Conservation (phyloP, 2,888 invertebrate genomes). For the Prenolepis imparis region DNA sequence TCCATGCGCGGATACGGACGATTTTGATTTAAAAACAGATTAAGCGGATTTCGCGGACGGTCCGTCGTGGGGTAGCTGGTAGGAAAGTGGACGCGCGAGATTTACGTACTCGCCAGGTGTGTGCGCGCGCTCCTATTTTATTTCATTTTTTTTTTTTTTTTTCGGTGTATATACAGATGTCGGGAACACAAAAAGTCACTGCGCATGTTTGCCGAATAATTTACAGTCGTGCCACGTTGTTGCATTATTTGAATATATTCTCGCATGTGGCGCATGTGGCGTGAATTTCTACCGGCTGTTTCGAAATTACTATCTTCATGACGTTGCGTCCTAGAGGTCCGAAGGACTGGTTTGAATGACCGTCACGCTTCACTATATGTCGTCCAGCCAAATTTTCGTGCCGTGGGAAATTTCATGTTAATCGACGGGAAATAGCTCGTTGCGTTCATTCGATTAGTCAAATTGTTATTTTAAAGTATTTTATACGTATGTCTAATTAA, state of each 20-base stretch:
- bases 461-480: too few relatives aligned
- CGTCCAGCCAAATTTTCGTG: constrained; percentile 61
- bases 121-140: constrained; percentile 37
- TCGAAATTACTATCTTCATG: constrained; percentile 68
- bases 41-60: constrained; percentile 40
- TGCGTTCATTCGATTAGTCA: constrained; percentile 22
- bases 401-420: constrained; percentile 67
- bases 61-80: constrained; percentile 38
- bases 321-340: constrained; percentile 59
- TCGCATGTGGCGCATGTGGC: constrained; percentile 63
- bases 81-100: constrained; percentile 50
- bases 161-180: constrained; percentile 45
- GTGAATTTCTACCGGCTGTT: constrained; percentile 67
- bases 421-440: constrained; percentile 56
- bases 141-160: constrained; percentile 13
- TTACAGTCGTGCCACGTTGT: constrained; percentile 70
- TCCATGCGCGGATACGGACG: constrained; percentile 15
- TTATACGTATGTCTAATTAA: background rate
- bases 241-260: constrained; percentile 70
- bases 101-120: constrained; percentile 55
- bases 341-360: constrained; percentile 68
- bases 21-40: constrained; percentile 54
- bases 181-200: constrained; percentile 51
- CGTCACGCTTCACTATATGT: constrained; percentile 66
- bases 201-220: constrained; percentile 68